Base-by-base conservation (phyloP, 2,797 vertebrate genomes). In the Gadopsis marmoratus region DNA sequence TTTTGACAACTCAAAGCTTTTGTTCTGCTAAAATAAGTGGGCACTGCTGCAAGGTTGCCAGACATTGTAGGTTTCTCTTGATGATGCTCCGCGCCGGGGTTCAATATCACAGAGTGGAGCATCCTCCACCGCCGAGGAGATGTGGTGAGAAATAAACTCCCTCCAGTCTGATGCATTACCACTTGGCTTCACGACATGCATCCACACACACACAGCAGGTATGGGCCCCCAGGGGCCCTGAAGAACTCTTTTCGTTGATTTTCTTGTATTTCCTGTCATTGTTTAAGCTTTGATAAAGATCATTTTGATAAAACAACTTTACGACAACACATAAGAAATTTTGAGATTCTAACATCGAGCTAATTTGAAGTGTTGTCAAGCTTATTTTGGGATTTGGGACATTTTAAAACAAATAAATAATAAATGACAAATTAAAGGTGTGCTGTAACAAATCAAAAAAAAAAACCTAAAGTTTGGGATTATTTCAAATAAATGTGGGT, bases 1-100 rank as follows among this genome's bases (percentile, higher is more conserved):
- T 74, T 85, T 37, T 86, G 85, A 90, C 86, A 90, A 84, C 80
- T 83, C 68, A 21, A 63, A 82, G 84, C 88, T 89, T 91, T 84
- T 91, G 88, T 91, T 90, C 77, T 74, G 47, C 5, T 81, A 2
- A 61, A 88, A 76, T 64, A 56, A 80, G 72, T 29, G 79, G 85
- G 77, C 80, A 86, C 64, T 64, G 81, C 85, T 66, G 78, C 63
- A 11, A 74, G 17, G 84, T 9, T 89, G 86, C 91, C 91, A 91
- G 86, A 89, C 82, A 67, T 86, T 77, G 67, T 83, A 83, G 74
- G 83, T 72, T 90, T 84, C 69, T 72, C 23, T 29, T 72, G 71
- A 74, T 58, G 76, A 77, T 59, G 78, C 71, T 58, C 78, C 29
- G 16, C 37, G 31, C 56, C 48, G 5, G 50, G 67, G 63, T 72